A percentile compares a stretch with the other conserved stretches of the same genome.
phyloP scores from a whole-genome alignment of 2,888 invertebrate genomes.

The Cylindroiulus punctatus region DNA sequence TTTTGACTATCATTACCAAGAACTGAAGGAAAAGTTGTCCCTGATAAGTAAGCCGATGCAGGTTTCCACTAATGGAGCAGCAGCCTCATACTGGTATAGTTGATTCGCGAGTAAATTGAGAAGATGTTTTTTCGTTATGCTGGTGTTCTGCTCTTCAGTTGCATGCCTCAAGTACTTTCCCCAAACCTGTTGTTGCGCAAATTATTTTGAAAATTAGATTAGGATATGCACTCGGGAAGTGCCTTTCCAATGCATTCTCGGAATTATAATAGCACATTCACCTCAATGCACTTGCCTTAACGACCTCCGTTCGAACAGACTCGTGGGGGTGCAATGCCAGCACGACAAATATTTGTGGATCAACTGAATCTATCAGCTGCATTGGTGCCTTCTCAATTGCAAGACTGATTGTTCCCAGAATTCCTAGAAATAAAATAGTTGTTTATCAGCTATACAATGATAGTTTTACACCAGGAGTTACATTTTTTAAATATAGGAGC shows the following conservation, averaged over 20 bases:
- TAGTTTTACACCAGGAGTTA: no score
- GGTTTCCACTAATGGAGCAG: constrained; percentile 17
- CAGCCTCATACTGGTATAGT: constrained; percentile 49
- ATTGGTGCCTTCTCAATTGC: not conserved
- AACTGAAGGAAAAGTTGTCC: not conserved
- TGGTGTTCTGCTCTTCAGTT: constrained; percentile 28
- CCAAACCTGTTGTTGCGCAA: constrained; percentile 16
- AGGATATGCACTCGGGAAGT: not conserved
- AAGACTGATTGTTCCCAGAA: not conserved
- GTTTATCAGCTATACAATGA: no score
- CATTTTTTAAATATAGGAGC: no score
- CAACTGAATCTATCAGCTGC: not conserved
- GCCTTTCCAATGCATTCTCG: not conserved
- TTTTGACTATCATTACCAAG: not conserved
- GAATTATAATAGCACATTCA: not conserved
- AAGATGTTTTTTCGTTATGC: constrained; percentile 12
- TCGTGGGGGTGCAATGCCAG: constrained; percentile 52
- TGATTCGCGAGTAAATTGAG: constrained; percentile 51
- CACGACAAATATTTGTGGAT: constrained; percentile 48
- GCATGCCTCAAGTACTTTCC: constrained; percentile 29
- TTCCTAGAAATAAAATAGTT: not conserved
- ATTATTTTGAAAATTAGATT: not conserved
- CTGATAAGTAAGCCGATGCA: constrained; percentile 48
- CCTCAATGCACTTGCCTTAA: constrained; percentile 29
- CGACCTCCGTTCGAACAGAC: constrained; percentile 27